phyloP scores from a whole-genome alignment of 2,888 invertebrate species.

The Scaptomyza caliginosa region DNA sequence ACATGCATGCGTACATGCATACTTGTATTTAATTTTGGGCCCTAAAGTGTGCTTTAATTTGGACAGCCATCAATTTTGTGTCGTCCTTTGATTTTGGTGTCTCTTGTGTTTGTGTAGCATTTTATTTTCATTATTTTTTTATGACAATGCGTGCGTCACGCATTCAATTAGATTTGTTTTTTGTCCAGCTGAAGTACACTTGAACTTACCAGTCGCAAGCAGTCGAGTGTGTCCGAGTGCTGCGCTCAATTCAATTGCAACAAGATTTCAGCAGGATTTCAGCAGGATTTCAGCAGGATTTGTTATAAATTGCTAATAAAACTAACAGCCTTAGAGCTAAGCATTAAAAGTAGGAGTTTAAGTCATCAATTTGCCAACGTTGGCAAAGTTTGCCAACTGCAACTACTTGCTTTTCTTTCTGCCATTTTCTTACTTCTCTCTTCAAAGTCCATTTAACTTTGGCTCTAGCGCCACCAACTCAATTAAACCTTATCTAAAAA shows the following conservation, averaged over 20 bases:
- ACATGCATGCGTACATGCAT: neutral
- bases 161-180: slow-evolving; percentile 40
- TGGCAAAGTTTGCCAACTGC: neutral
- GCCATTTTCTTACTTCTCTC: neutral
- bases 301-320: slow-evolving; percentile 17
- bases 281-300: neutral
- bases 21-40: slow-evolving; percentile 30
- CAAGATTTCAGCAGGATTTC: neutral
- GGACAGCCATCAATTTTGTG: slow-evolving; percentile 34
- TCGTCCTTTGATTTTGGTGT: slow-evolving; percentile 8
- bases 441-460: slow-evolving; percentile 26
- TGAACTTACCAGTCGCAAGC: slow-evolving; percentile 2
- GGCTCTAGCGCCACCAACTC: slow-evolving; percentile 10
- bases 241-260: neutral
- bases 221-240: neutral
- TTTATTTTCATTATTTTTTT: slow-evolving; percentile 50
- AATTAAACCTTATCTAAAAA: slow-evolving; percentile 68
- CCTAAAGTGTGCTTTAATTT: slow-evolving; percentile 50
- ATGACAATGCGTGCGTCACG: slow-evolving; percentile 25
- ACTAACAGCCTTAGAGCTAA: neutral
- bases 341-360: neutral
- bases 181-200: neutral
- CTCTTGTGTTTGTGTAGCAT: slow-evolving; percentile 26
- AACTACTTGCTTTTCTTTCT: neutral
- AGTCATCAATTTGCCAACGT: slow-evolving; percentile 1